Evolutionary conservation across 2,113 vertebrate species (phyloP).

Genomic region (Larimichthys polyactis): DNA sequence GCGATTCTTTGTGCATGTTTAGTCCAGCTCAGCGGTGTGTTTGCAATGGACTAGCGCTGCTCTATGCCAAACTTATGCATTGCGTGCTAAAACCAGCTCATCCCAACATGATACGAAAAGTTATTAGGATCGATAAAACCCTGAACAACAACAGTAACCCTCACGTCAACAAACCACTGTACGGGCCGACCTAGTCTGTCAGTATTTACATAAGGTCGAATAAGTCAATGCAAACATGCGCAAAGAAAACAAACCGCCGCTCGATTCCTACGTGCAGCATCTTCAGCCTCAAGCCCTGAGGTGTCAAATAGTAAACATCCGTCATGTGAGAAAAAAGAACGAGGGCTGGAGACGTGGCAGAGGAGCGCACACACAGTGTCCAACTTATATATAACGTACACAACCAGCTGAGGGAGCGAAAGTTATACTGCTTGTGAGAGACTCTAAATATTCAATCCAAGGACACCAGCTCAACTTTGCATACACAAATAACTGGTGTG

Average conservation of each 20-base stretch:
- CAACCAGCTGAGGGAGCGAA: background rate
- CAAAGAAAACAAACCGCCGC: slow-evolving; percentile 13
- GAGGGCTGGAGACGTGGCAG: background rate
- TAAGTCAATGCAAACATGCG: slow-evolving; percentile 11
- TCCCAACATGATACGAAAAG: background rate
- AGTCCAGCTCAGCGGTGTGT: background rate
- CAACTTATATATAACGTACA: background rate
- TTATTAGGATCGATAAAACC: too few species aligned
- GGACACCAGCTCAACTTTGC: slow-evolving; percentile 3
- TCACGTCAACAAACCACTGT: background rate
- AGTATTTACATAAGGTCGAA: slow-evolving; percentile 19
- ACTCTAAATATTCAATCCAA: background rate
- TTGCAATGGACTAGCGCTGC: background rate
- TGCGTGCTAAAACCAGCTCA: background rate
- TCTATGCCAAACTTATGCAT: background rate
- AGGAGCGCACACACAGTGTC: background rate
- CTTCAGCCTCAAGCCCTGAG: background rate
- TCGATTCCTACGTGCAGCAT: background rate
- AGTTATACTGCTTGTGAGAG: background rate
- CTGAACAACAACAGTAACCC: background rate
- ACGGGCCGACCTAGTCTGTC: background rate
- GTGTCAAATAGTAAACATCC: background rate
- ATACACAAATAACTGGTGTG: slow-evolving; percentile 1
- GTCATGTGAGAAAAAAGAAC: background rate
- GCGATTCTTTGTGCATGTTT: background rate